Evolutionary conservation across 2,888 invertebrate species (phyloP).

Genomic region (Ornithoptera priamus): DNA sequence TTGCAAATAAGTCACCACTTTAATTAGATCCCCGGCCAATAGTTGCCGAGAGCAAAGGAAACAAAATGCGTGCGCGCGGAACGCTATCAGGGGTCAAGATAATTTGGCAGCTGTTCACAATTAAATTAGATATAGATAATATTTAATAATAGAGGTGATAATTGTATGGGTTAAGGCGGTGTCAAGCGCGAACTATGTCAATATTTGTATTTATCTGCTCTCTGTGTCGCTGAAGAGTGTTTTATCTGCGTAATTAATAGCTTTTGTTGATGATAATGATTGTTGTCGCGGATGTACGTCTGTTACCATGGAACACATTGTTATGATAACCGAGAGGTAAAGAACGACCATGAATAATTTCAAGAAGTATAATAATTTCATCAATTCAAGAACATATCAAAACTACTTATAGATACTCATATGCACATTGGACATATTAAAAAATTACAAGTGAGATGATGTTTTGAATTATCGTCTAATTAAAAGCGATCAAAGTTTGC

Average conservation of each 20-base stretch:
- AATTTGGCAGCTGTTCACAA: constrained; percentile 41
- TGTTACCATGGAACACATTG: constrained; percentile 42
- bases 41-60: background rate
- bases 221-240: constrained; percentile 31
- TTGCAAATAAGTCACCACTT: constrained; percentile 26
- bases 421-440: too few relatives aligned
- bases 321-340: constrained; percentile 15
- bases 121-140: constrained; percentile 54
- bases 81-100: constrained; percentile 33
- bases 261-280: constrained; percentile 37
- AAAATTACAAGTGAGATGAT: too few relatives aligned
- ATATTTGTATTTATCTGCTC: constrained; percentile 61
- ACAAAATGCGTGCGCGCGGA: constrained; percentile 9
- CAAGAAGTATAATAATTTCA: too few relatives aligned
- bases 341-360: too few relatives aligned
- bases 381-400: too few relatives aligned
- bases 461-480: too few relatives aligned
- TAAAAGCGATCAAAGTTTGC: too few relatives aligned
- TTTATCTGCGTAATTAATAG: constrained; percentile 44
- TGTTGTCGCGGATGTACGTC: constrained; percentile 38
- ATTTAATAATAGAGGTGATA: constrained; percentile 63
- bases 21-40: constrained; percentile 24
- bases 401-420: too few relatives aligned
- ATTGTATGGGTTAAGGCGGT: constrained; percentile 67
- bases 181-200: constrained; percentile 70